Evolutionary conservation across 2,113 vertebrate genomes (phyloP), one percentile per base, ranked within the genome.

Genomic region (Holacanthus passer): DNA sequence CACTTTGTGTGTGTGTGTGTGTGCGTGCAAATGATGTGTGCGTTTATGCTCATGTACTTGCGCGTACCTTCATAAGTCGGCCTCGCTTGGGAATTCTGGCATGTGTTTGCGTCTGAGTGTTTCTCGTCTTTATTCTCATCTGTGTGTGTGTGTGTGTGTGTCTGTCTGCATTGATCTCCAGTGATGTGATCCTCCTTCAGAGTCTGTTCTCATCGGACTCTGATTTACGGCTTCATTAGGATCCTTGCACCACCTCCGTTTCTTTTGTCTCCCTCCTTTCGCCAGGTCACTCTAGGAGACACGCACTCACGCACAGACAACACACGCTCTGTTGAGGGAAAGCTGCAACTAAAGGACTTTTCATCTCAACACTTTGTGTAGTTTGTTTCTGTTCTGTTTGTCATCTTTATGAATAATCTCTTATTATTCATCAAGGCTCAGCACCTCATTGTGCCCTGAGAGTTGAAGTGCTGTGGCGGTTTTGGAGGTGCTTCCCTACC

Each of bases 141-240:
- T 32, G 53, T 47, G 70, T 47, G 39, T 47, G 70, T n/a, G 29
- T 59, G 77, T 80, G 83, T 72, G 70, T 74, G 65, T 20, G 20
- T 65, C 80, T 90, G 89, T 91, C 88, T 83, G 84, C 90, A 94
- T 94, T 94, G 93, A 93, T 94, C 93, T 92, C 87, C 81, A 60
- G 86, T 89, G 93, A 92, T 91, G 90, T 86, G 93, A 93, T 91
- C 91, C 89, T 91, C 91, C 91, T 93, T 89, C 81, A 89, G 78
- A 90, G 84, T 84, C 85, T 81, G 90, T 91, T 94, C 89, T 93
- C 92, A 88, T 90, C 85, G 72, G 90, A 85, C 82, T 82, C 89
- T 94, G 93, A 95, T 94, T 93, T 94, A 95, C 91, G 79, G 92
- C 89, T 94, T 93, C 92, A 93, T 94, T 94, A 92, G 88, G 88